These are phyloP conservation scores for Papilio machaon DNA, from an alignment of 1,140 invertebrate genomes.

Conservation along the genomic window DNA sequence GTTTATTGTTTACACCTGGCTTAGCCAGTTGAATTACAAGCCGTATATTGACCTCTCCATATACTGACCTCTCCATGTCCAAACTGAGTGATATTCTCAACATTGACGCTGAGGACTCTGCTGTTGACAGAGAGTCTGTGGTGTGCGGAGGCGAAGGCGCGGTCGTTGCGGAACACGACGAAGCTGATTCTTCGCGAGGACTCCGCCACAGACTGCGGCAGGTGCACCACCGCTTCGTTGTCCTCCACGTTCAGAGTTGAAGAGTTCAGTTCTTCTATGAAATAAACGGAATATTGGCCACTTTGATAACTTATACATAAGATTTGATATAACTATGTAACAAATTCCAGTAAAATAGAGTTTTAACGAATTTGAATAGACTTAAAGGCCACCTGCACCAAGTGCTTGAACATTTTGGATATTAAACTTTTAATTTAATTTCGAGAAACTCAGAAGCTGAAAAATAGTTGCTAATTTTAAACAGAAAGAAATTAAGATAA, in stretches of 20 bases:
- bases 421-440: no score
- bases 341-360: no score
- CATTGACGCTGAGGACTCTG: slow-evolving; percentile 68
- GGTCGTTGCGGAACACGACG: slow-evolving; percentile 75
- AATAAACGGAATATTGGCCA: slow-evolving; percentile 36
- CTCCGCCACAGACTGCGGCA: slow-evolving; percentile 62
- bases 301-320: no score
- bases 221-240: slow-evolving; percentile 69
- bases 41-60: neutral
- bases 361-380: no score
- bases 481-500: no score
- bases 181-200: slow-evolving; percentile 70
- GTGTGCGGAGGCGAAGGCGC: slow-evolving; percentile 61
- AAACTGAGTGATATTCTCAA: slow-evolving; percentile 67
- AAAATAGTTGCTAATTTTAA: no score
- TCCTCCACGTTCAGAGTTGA: slow-evolving; percentile 48
- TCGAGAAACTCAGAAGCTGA: no score
- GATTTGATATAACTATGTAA: no score
- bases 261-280: slow-evolving; percentile 58
- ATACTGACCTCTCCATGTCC: slow-evolving; percentile 58
- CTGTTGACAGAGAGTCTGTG: slow-evolving; percentile 61
- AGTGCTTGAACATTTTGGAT: no score
- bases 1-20: neutral
- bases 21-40: no score
- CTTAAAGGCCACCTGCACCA: no score